A percentile compares a stretch with the other conserved stretches of the same genome.
These are phyloP conservation scores for Andrena bicolor DNA, from an alignment of 2,888 invertebrate species.

Conservation along the genomic window DNA sequence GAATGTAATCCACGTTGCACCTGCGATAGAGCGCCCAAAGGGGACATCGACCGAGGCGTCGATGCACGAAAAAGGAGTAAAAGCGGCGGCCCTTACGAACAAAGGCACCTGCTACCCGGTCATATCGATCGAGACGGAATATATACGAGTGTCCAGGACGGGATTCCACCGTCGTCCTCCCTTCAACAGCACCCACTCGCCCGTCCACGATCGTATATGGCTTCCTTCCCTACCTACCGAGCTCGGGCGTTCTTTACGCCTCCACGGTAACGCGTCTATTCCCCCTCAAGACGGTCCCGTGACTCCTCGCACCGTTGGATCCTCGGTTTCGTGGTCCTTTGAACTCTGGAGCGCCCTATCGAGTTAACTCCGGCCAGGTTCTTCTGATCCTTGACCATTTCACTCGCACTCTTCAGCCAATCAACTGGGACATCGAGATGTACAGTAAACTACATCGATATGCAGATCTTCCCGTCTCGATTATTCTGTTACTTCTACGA, in stretches of 20 bases:
- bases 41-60: background rate
- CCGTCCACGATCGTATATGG: constrained; percentile 70
- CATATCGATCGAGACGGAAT: constrained; percentile 75
- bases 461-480: no score
- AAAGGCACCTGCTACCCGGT: constrained; percentile 63
- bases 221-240: constrained; percentile 69
- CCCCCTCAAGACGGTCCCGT: constrained; percentile 1
- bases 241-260: constrained; percentile 53
- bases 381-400: background rate
- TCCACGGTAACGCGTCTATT: constrained; percentile 56
- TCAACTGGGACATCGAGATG: background rate
- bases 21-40: constrained; percentile 8
- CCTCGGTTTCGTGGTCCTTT: background rate
- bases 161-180: constrained; percentile 62
- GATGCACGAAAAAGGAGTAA: constrained; percentile 23
- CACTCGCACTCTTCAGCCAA: background rate
- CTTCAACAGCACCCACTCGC: constrained; percentile 53
- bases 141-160: constrained; percentile 59
- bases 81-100: constrained; percentile 33
- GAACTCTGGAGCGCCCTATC: background rate
- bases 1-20: background rate
- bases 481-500: no score
- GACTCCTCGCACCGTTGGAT: constrained; percentile 15
- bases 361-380: background rate
- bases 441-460: no score